Percentiles rank a stretch among this genome's conserved stretches.
These are phyloP conservation scores for Drosophila austrosaltans DNA, from an alignment of 2,888 invertebrate species.

Conservation along the genomic window DNA sequence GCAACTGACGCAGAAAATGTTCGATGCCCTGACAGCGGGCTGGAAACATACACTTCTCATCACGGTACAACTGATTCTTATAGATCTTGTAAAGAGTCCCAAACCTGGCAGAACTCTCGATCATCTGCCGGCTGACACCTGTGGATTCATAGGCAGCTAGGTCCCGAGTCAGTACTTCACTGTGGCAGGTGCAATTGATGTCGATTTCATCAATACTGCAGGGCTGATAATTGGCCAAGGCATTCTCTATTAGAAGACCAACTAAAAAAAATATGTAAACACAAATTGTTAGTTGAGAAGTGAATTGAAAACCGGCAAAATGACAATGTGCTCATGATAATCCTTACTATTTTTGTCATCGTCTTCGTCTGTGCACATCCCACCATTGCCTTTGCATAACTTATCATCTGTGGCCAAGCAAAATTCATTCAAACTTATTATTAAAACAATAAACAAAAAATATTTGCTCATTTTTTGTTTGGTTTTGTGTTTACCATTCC, in stretches of 20 bases:
- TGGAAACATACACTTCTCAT: slow-evolving; percentile 95
- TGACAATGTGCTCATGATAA: slow-evolving; percentile 37
- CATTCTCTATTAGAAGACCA: slow-evolving; percentile 84
- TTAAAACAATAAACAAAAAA: slow-evolving; percentile 41
- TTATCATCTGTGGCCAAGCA: slow-evolving; percentile 14
- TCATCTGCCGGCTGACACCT: slow-evolving; percentile 88
- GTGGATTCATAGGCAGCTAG: slow-evolving; percentile 86
- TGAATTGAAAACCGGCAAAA: neutral
- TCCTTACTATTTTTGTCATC: neutral
- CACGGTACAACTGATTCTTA: slow-evolving; percentile 90
- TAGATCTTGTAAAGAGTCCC: slow-evolving; percentile 94
- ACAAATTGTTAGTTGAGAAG: neutral
- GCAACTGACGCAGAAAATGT: slow-evolving; percentile 90
- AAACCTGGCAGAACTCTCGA: slow-evolving; percentile 86
- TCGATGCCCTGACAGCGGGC: slow-evolving; percentile 95
- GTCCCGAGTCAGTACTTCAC: slow-evolving; percentile 87
- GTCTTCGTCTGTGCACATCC: neutral
- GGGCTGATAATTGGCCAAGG: slow-evolving; percentile 84
- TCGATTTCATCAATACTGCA: slow-evolving; percentile 83
- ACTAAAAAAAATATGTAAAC: slow-evolving; percentile 39
- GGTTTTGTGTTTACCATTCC: slow-evolving; percentile 40
- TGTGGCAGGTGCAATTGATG: slow-evolving; percentile 87
- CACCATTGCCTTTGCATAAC: slow-evolving; percentile 28
- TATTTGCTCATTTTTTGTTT: slow-evolving; percentile 43
- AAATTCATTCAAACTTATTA: slow-evolving; percentile 25